Percentiles rank a stretch among this genome's conserved stretches.
Evolutionary conservation across 2,888 invertebrate genomes (phyloP).

Genomic region (Chymomyza amoena): DNA sequence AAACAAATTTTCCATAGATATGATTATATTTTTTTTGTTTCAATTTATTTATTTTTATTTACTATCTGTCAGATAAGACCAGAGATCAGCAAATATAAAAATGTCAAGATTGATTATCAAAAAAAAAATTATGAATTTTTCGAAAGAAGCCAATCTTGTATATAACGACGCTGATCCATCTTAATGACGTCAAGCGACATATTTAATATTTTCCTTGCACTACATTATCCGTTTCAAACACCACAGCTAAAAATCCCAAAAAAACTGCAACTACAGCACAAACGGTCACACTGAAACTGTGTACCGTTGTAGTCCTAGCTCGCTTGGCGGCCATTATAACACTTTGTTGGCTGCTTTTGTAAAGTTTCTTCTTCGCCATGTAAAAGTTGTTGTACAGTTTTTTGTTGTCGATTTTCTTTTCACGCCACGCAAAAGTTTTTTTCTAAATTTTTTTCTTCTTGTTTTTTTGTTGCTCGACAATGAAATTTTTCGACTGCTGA

Average conservation of each 20-base stretch:
- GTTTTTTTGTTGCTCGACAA: conserved; percentile 46
- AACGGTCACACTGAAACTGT: conserved; percentile 20
- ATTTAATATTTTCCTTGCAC: too few relatives aligned
- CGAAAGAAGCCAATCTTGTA: too few relatives aligned
- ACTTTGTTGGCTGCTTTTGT: conserved; percentile 65
- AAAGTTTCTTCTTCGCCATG: conserved; percentile 45
- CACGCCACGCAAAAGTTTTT: conserved; percentile 53
- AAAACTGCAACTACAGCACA: not conserved
- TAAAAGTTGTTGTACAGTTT: conserved; percentile 28
- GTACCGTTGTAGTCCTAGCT: not conserved
- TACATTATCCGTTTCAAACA: not conserved
- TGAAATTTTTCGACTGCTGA: conserved; percentile 70
- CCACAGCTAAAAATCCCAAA: not conserved
- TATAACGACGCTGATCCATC: too few relatives aligned
- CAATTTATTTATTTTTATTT: too few relatives aligned
- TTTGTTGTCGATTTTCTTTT: conserved; percentile 26
- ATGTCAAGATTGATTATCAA: too few relatives aligned
- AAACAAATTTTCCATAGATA: too few relatives aligned
- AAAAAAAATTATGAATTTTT: too few relatives aligned
- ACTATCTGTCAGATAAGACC: too few relatives aligned
- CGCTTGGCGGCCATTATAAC: conserved; percentile 57
- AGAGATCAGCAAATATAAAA: too few relatives aligned
- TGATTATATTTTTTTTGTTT: too few relatives aligned
- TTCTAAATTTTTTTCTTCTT: conserved; percentile 17
- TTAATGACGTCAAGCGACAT: too few relatives aligned